These are phyloP conservation scores for Cataglyphis cursor DNA, from an alignment of 2,888 invertebrate genomes.

Conservation along the genomic window DNA sequence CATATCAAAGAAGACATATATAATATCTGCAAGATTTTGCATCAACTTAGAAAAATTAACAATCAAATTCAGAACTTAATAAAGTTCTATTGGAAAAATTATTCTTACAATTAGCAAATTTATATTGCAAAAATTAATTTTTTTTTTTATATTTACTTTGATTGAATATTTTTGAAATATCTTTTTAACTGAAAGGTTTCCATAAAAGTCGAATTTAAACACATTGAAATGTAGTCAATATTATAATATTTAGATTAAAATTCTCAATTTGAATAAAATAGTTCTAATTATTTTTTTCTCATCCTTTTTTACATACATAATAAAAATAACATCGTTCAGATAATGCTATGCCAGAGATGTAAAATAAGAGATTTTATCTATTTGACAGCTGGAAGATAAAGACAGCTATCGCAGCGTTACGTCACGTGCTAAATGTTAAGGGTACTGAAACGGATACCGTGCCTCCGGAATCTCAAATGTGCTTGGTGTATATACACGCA, in stretches of 20 bases:
- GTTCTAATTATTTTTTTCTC: background rate
- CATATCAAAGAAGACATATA: background rate
- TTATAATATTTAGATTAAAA: background rate
- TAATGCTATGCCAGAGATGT: background rate
- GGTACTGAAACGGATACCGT: conserved; percentile 34
- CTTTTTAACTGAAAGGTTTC: no score
- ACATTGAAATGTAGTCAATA: background rate
- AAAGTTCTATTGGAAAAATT: background rate
- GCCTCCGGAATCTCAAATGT: conserved; percentile 45
- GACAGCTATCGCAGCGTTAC: conserved; percentile 28
- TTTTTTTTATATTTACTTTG: background rate
- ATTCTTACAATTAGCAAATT: background rate
- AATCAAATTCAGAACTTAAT: no score
- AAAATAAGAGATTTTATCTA: conserved; percentile 18
- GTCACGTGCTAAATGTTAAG: conserved; percentile 43
- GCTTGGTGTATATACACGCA: background rate
- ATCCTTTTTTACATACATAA: background rate
- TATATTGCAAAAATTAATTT: background rate
- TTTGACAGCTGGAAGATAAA: conserved; percentile 13
- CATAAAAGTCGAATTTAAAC: no score
- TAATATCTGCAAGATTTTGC: background rate
- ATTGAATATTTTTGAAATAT: background rate
- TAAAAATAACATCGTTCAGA: conserved; percentile 20
- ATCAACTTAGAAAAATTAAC: background rate
- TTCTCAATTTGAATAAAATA: background rate